Evolutionary conservation across 92 coral and sea anemone genomes (phyloP).

Genomic region (Porites divaricata): DNA sequence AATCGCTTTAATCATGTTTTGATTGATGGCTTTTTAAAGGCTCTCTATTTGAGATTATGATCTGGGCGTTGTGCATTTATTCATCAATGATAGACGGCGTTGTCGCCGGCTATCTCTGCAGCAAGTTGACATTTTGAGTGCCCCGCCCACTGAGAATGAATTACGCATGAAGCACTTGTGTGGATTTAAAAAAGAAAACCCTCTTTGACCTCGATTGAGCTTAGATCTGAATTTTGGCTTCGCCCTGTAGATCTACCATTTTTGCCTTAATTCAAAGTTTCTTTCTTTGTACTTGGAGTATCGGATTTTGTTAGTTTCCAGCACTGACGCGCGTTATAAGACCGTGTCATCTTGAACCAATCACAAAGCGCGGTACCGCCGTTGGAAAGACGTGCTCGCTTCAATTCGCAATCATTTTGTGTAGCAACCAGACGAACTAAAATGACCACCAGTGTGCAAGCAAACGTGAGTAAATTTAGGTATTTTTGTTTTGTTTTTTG

Average conservation of each 20-base stretch:
- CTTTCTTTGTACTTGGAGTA: background rate
- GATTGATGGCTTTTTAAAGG: slow-evolving; percentile 28
- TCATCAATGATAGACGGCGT: background rate
- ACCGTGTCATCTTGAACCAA: slow-evolving; percentile 1
- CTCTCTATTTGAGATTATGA: background rate
- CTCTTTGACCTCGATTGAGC: too few species aligned
- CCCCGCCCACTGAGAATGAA: slow-evolving; percentile 20
- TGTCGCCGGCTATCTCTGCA: background rate
- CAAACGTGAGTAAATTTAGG: background rate
- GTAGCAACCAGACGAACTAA: too few species aligned
- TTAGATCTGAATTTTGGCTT: too few species aligned
- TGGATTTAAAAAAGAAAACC: too few species aligned
- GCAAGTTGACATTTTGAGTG: background rate
- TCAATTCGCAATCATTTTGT: too few species aligned
- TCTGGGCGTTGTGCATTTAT: background rate
- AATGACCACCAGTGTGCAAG: too few species aligned
- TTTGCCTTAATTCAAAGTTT: background rate
- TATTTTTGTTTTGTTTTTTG: too few species aligned
- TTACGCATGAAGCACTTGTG: too few species aligned
- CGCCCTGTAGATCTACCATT: background rate
- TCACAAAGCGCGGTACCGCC: background rate
- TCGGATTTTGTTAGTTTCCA: background rate
- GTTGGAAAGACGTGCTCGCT: too few species aligned
- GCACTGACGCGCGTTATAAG: background rate
- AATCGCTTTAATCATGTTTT: background rate